These are phyloP conservation scores for Rhorus exstirpatorius DNA, from an alignment of 2,888 invertebrate species.

Conservation along the genomic window DNA sequence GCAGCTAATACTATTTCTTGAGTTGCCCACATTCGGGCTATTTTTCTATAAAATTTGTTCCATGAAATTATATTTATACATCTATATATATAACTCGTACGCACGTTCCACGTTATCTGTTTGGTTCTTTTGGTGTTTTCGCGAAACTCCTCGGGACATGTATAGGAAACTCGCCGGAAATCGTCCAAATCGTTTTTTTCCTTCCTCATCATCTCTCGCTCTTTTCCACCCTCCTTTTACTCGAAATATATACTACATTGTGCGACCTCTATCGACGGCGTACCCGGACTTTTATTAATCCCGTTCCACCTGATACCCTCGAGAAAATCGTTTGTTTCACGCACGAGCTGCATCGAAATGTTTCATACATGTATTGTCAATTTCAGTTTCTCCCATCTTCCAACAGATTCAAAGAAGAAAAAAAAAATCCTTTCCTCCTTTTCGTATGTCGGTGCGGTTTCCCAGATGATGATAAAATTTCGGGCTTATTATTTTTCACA, in stretches of 20 bases:
- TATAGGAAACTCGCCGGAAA: conserved; percentile 41
- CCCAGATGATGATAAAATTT: conserved; percentile 52
- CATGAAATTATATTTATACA: conserved; percentile 1
- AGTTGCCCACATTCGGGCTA: conserved; percentile 42
- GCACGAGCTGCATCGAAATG: conserved; percentile 67
- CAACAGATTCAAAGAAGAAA: conserved; percentile 52
- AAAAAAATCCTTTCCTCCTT: conserved; percentile 28
- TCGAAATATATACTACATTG: conserved; percentile 51
- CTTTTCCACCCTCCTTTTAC: conserved; percentile 35
- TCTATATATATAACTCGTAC: conserved; percentile 43
- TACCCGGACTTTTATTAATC: conserved; percentile 64
- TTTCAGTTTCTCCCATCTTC: conserved; percentile 38
- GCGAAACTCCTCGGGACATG: conserved; percentile 42
- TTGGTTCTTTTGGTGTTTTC: conserved; percentile 39
- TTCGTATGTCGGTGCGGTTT: conserved; percentile 21
- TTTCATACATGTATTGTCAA: conserved; percentile 59
- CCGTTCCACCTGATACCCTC: conserved; percentile 64
- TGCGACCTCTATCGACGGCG: conserved; percentile 34
- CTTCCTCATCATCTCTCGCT: conserved; percentile 48
- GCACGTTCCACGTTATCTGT: conserved; percentile 47
- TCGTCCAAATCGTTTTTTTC: conserved; percentile 53
- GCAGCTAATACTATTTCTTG: conserved; percentile 58
- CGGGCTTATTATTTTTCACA: conserved; percentile 63
- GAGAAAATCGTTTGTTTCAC: conserved; percentile 57
- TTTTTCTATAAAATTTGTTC: conserved; percentile 54